Conservation (phyloP, 30 jellyfish, hydroid and myxozoan genomes). For the Mastigias papua region DNA sequence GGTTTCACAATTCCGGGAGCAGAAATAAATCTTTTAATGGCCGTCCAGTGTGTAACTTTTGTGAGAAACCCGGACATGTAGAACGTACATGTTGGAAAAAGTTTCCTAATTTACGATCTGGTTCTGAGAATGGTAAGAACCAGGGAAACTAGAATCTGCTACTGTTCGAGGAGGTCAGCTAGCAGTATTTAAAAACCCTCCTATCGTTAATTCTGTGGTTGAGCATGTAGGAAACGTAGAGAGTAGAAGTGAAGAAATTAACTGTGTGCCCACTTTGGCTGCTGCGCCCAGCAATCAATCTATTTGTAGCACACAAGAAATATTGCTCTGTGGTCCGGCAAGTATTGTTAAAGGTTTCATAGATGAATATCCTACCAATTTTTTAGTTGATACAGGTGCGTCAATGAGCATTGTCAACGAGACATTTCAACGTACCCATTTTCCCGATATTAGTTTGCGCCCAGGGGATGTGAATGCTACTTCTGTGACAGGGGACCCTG, state of each 20-base stretch:
- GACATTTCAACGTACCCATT: slow-evolving; percentile 28
- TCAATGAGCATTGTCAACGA: slow-evolving; percentile 59
- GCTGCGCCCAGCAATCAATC: background rate
- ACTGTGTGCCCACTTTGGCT: background rate
- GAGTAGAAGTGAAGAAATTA: background rate
- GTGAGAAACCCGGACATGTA: slow-evolving; percentile 56
- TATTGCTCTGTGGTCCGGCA: slow-evolving; percentile 23
- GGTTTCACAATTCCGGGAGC: background rate
- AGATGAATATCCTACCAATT: slow-evolving; percentile 28
- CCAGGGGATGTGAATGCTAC: slow-evolving; percentile 32
- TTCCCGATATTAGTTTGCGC: slow-evolving; percentile 33
- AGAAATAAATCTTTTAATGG: background rate
- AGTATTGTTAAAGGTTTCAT: slow-evolving; percentile 18
- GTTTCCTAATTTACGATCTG: slow-evolving; percentile 24
- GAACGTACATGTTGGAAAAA: slow-evolving; percentile 57
- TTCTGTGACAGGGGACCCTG: slow-evolving; percentile 69
- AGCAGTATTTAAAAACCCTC: background rate
- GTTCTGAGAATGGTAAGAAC: background rate
- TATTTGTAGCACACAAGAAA: slow-evolving; percentile 13
- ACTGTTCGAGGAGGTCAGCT: slow-evolving; percentile 66
- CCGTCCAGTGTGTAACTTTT: slow-evolving; percentile 47
- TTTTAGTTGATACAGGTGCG: too few relatives aligned
- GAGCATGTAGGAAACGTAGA: too few relatives aligned
- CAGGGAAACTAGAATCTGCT: slow-evolving; percentile 76
- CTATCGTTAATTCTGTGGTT: background rate